Percentiles rank a stretch among this genome's conserved stretches.
Evolutionary conservation across 1,140 invertebrate species (phyloP).

Genomic region (Heliconius himera): DNA sequence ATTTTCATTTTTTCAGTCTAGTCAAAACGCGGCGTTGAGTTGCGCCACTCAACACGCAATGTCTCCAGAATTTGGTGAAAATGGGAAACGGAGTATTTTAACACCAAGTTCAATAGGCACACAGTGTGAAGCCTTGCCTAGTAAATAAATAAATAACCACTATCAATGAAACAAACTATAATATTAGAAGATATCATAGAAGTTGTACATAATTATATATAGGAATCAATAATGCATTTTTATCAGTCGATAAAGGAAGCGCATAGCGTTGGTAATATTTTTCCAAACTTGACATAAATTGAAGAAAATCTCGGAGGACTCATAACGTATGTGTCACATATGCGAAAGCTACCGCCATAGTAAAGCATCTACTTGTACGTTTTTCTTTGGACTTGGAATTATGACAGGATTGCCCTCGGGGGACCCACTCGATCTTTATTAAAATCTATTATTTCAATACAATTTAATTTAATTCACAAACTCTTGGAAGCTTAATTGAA

Average conservation of each 20-base stretch:
- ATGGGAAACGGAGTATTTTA: too few species aligned
- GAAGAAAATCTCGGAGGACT: conserved; percentile 32
- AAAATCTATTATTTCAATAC: conserved; percentile 4
- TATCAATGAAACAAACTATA: too few species aligned
- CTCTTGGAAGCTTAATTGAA: not conserved
- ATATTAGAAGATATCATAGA: too few species aligned
- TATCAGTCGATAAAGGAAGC: conserved; percentile 33
- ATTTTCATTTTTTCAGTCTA: too few species aligned
- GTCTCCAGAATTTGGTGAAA: too few species aligned
- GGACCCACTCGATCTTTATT: not conserved
- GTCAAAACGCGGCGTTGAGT: too few species aligned
- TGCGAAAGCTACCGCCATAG: conserved; percentile 22
- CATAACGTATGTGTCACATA: conserved; percentile 30
- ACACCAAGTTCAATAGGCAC: too few species aligned
- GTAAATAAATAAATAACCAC: too few species aligned
- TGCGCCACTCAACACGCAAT: too few species aligned
- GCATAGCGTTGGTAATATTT: conserved; percentile 32
- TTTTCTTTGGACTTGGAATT: conserved; percentile 7
- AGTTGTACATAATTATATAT: not conserved
- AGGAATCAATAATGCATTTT: conserved; percentile 10
- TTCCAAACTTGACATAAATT: conserved; percentile 24
- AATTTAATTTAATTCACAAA: not conserved
- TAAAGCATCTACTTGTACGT: not conserved
- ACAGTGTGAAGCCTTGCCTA: too few species aligned
- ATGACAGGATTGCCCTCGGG: not conserved